Conservation (phyloP, 1,140 invertebrate genomes). For the Atopsyche davidsoni region DNA sequence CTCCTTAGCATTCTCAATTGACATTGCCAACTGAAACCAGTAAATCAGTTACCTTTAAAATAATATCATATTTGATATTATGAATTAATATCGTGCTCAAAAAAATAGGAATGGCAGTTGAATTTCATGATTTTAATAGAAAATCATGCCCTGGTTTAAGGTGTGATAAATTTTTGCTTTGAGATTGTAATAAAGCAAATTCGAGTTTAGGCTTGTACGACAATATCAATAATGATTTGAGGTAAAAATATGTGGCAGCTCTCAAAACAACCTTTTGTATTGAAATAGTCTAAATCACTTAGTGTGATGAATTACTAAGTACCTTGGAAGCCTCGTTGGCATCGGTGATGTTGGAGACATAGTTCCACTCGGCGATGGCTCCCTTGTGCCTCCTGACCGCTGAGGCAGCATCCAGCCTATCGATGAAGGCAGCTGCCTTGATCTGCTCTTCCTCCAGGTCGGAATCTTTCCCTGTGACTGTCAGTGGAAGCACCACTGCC, state of each 20-base stretch:
- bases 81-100: neutral
- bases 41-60: neutral
- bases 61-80: slow-evolving; percentile 1
- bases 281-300: too few species aligned
- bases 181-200: too few species aligned
- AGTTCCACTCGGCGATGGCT: slow-evolving; percentile 58
- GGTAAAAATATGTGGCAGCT: too few species aligned
- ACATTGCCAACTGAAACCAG: slow-evolving; percentile 40
- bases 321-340: slow-evolving; percentile 59
- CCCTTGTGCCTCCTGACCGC: slow-evolving; percentile 51
- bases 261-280: too few species aligned
- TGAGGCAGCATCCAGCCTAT: slow-evolving; percentile 52
- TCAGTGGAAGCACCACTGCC: slow-evolving; percentile 35
- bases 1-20: slow-evolving; percentile 42
- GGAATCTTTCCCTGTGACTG: slow-evolving; percentile 44
- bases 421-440: slow-evolving; percentile 52
- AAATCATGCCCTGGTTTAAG: neutral
- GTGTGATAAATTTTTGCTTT: neutral
- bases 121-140: neutral
- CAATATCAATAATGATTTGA: too few species aligned
- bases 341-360: slow-evolving; percentile 68
- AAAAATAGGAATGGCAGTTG: neutral
- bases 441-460: slow-evolving; percentile 53
- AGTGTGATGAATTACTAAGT: too few species aligned
- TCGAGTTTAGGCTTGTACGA: too few species aligned